Evolutionary conservation across 1,140 invertebrate species (phyloP).

Genomic region (Danaus melanippus): DNA sequence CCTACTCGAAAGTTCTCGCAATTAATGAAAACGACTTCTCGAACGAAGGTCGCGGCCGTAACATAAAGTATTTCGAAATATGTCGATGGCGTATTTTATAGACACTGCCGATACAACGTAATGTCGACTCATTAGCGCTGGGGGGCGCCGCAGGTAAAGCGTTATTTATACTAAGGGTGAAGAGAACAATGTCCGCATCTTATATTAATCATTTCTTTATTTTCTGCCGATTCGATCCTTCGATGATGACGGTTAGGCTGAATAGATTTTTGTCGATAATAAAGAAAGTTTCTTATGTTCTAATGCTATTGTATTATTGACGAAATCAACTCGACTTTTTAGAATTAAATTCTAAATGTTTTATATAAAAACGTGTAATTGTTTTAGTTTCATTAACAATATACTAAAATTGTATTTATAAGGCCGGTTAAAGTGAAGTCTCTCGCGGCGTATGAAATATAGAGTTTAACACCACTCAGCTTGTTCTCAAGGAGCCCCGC

Average conservation of each 20-base stretch:
- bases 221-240: conserved; percentile 17
- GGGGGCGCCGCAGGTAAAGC: conserved; percentile 39
- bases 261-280: no score
- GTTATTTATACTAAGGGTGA: conserved; percentile 47
- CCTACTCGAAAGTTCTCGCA: background rate
- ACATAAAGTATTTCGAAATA: conserved; percentile 24
- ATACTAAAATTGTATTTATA: conserved; percentile 37
- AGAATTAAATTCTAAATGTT: no score
- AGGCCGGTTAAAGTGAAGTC: conserved; percentile 48
- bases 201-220: conserved; percentile 59
- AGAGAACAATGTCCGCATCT: conserved; percentile 49
- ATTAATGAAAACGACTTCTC: conserved; percentile 1
- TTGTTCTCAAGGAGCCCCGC: conserved; percentile 44
- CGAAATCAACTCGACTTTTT: no score
- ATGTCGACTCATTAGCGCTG: conserved; percentile 51
- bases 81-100: conserved; percentile 25
- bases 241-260: no score
- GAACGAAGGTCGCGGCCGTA: conserved; percentile 2
- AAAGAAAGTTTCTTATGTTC: no score
- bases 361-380: no score
- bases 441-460: conserved; percentile 60
- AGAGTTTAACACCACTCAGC: conserved; percentile 62
- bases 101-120: conserved; percentile 20
- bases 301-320: no score
- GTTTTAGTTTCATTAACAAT: no score